These are phyloP conservation scores for Chymomyza fuscimana DNA, from an alignment of 2,888 invertebrate genomes.

Conservation along the genomic window DNA sequence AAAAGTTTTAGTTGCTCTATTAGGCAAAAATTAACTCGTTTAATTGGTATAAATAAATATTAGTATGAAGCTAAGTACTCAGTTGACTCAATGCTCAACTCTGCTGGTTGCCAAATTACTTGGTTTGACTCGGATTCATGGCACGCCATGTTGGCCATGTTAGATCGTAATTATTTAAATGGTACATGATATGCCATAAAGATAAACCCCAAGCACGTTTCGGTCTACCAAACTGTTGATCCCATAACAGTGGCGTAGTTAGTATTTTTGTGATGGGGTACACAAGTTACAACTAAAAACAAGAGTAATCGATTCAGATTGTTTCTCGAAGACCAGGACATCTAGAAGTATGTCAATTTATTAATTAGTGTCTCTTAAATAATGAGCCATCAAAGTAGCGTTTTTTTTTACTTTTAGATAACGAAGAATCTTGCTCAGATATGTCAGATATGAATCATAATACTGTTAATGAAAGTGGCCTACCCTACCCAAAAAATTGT, in stretches of 20 bases:
- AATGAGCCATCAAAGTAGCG: too few relatives aligned
- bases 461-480: too few relatives aligned
- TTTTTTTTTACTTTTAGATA: too few relatives aligned
- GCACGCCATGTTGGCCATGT: slow-evolving; percentile 42
- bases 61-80: neutral
- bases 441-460: too few relatives aligned
- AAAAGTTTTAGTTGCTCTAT: neutral
- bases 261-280: neutral
- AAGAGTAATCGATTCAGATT: too few relatives aligned
- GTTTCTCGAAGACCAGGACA: too few relatives aligned
- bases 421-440: too few relatives aligned
- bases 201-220: slow-evolving; percentile 59
- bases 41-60: neutral
- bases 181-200: slow-evolving; percentile 53
- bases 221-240: slow-evolving; percentile 26
- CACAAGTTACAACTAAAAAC: slow-evolving; percentile 14
- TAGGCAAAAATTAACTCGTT: neutral
- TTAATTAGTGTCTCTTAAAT: too few relatives aligned
- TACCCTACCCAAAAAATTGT: too few relatives aligned
- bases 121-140: slow-evolving; percentile 4
- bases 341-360: too few relatives aligned
- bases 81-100: neutral
- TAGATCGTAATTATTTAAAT: slow-evolving; percentile 65
- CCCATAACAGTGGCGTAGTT: neutral
- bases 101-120: neutral